Conservation (phyloP, 2,113 vertebrate species). For the Grus americana region DNA sequence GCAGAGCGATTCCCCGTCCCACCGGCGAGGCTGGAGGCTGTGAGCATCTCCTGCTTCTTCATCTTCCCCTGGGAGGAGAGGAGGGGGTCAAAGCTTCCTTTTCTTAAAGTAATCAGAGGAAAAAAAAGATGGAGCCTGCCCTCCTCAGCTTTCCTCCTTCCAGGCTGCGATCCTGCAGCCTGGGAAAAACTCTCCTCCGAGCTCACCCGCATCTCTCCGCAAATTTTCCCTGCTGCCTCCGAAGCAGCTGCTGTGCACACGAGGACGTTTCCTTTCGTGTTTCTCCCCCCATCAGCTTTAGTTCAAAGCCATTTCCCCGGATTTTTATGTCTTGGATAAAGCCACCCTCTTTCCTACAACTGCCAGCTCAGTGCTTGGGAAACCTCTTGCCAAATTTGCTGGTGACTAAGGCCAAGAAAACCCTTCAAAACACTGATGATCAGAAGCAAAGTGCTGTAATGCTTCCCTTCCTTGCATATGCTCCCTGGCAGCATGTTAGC, state of each 20-base stretch:
- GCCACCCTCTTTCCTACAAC: not conserved
- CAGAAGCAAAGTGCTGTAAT: not conserved
- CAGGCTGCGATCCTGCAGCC: not conserved
- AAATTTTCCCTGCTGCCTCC: not conserved
- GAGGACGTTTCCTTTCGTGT: not conserved
- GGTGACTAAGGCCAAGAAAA: constrained; percentile 37
- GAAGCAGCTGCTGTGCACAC: not conserved
- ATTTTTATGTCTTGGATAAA: constrained; percentile 26
- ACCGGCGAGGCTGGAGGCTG: not conserved
- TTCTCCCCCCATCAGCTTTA: not conserved
- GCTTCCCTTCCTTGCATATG: not conserved
- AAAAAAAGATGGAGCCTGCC: not conserved
- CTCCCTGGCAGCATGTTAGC: not conserved
- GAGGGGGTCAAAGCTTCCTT: not conserved
- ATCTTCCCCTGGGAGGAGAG: not conserved
- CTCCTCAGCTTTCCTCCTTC: not conserved
- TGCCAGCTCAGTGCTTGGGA: constrained; percentile 21
- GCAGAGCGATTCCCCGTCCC: not conserved
- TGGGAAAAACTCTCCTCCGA: not conserved
- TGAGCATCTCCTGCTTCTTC: not conserved
- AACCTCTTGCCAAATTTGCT: constrained; percentile 46
- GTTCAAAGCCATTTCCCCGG: not conserved
- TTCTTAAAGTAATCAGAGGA: not conserved
- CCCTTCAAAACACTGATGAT: constrained; percentile 37
- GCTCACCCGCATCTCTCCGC: not conserved